Evolutionary conservation across 2,888 invertebrate genomes (phyloP), one percentile per base, ranked within the genome.

Genomic region (Ochropacha duplaris): DNA sequence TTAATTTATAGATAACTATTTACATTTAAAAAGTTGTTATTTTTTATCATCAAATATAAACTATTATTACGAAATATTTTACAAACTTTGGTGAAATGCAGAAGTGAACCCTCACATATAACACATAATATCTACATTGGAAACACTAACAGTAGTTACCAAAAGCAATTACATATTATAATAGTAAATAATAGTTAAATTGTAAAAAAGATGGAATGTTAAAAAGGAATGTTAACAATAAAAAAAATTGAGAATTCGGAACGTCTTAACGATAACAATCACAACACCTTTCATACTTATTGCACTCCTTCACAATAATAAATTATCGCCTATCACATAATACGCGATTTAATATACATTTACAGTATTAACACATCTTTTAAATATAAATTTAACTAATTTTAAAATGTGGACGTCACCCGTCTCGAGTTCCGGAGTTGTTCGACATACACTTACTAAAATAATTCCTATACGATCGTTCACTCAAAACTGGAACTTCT

Each of bases 41-140:
- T 31, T 31, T 31, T 31, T 31, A 88, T 85, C 75, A 83, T 87
- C 86, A 87, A 91, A 87, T 90, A 86, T 87, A 90, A 76, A 82
- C 88, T 92, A 91, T 86, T 75, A 89, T 85, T 90, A 91, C 81
- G 89, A 90, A 87, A 88, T 91, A 91, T 90, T 89, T 91, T 92
- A 92, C 92, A 92, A 91, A 92, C 92, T 92, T 92, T 92, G 92
- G 92, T 92, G 91, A 90, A 85, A 89, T 86, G 89, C 88, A 88
- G 83, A 86, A 87, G 84, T 88, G 81, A 80, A 85, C 81, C 88
- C 85, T 87, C 86, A 87, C 84, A 79, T 83, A 82, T 83, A 87
- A 87, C 82, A 83, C 78, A 81, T 82, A 81, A 78, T 85, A 87
- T 86, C 86, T 86, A 87, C 84, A 86, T 74, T 60, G 78, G 55